A percentile compares a stretch with the other conserved stretches of the same genome.
Evolutionary conservation across 2,797 vertebrate species (phyloP).

Genomic region (Tarsius wallacei): DNA sequence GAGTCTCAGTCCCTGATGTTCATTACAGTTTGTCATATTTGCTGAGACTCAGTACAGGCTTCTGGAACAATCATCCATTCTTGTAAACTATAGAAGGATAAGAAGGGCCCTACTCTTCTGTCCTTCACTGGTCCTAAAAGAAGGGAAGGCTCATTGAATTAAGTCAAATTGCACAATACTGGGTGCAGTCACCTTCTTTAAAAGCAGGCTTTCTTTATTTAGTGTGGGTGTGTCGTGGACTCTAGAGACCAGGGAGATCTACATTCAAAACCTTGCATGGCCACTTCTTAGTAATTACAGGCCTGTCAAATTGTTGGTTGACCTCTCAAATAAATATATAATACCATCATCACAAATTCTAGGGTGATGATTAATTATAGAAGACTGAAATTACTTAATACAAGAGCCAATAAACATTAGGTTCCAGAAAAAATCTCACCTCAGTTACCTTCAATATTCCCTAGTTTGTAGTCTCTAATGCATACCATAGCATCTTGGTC

Average conservation of each 20-base stretch:
- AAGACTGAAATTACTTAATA: neutral
- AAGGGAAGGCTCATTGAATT: neutral
- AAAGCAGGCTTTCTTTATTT: neutral
- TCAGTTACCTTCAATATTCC: neutral
- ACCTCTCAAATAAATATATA: neutral
- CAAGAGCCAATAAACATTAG: neutral
- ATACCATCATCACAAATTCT: neutral
- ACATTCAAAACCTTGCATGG: neutral
- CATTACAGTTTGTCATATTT: neutral
- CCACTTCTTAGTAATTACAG: neutral
- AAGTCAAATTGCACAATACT: neutral
- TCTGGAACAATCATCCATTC: rapidly evolving
- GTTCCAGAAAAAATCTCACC: neutral
- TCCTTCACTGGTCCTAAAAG: neutral
- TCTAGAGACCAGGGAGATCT: neutral
- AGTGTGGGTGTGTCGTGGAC: neutral
- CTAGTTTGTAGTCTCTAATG: too few relatives aligned
- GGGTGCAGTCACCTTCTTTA: neutral
- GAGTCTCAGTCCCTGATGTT: neutral
- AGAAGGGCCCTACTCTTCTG: neutral
- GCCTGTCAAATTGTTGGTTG: neutral
- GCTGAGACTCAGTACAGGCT: neutral
- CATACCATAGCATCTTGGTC: neutral
- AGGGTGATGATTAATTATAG: neutral
- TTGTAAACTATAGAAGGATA: neutral